Percentiles rank a stretch among this genome's conserved stretches.
These are phyloP conservation scores for Catajapyx aquilonaris DNA, from an alignment of 1,140 invertebrate genomes.

Conservation along the genomic window DNA sequence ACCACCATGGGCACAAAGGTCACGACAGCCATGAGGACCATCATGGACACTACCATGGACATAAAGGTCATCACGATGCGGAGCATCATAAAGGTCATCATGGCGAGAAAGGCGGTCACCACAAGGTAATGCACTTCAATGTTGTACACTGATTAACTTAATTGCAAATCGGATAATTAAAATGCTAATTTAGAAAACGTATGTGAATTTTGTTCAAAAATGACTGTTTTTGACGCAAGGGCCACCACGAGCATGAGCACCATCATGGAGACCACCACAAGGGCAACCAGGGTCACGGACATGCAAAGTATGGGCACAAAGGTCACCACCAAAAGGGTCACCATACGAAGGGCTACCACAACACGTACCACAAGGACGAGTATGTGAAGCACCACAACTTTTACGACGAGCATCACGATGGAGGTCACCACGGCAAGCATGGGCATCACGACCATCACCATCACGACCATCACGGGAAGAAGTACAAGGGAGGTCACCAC, in stretches of 20 bases:
- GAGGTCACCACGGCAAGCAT: conserved; percentile 1
- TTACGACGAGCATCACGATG: conserved; percentile 6
- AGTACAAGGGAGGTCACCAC: conserved; percentile 5
- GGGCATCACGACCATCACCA: conserved; percentile 4
- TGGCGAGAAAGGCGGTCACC: neutral
- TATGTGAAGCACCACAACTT: conserved; percentile 7
- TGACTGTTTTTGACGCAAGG: neutral
- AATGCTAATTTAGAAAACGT: no score
- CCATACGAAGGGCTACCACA: conserved; percentile 6
- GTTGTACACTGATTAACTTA: no score
- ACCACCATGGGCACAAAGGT: conserved; percentile 3
- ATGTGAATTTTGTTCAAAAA: no score
- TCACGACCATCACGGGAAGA: conserved; percentile 6
- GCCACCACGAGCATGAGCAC: neutral
- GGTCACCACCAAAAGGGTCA: conserved; percentile 6
- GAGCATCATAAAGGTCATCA: conserved; percentile 2
- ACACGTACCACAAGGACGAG: conserved; percentile 7
- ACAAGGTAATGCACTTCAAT: conserved; percentile 3
- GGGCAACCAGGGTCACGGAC: conserved; percentile 2
- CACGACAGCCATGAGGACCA: conserved; percentile 2
- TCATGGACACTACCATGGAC: no score
- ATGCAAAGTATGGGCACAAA: conserved; percentile 2
- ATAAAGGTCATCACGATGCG: conserved; percentile 3
- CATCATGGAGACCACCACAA: conserved; percentile 4
- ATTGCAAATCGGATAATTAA: no score